Evolutionary conservation across 2,113 vertebrate genomes (phyloP).

Genomic region (Pteruthius melanotis): DNA sequence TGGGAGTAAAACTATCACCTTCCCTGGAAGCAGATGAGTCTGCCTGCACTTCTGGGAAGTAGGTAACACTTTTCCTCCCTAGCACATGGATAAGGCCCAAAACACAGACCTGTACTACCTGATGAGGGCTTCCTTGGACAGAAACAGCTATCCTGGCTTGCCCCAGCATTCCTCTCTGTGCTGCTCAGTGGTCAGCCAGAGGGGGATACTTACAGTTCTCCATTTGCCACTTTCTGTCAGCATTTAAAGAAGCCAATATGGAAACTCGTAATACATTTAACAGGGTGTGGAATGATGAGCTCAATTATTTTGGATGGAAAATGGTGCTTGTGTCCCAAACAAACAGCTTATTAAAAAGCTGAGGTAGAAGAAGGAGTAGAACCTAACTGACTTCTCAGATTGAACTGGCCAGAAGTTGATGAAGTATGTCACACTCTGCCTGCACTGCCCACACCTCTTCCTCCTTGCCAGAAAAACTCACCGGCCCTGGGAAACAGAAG

Average conservation of each 20-base stretch:
- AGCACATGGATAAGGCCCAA: background rate
- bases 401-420: background rate
- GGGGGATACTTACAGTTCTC: rapidly evolving
- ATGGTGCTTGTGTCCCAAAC: background rate
- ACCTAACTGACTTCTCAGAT: background rate
- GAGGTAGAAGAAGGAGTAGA: background rate
- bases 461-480: background rate
- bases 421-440: background rate
- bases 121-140: background rate
- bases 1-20: background rate
- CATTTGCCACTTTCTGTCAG: background rate
- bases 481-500: background rate
- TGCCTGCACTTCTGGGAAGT: background rate
- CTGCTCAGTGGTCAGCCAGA: background rate
- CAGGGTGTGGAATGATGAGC: background rate
- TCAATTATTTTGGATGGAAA: background rate
- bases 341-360: background rate
- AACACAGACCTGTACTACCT: background rate
- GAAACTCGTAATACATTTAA: background rate
- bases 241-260: background rate
- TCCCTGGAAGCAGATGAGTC: background rate
- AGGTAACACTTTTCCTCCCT: rapidly evolving
- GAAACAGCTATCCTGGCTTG: background rate
- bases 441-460: background rate
- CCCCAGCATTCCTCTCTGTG: background rate